Conservation (phyloP, 2,888 invertebrate species). For the Thereva unica region DNA sequence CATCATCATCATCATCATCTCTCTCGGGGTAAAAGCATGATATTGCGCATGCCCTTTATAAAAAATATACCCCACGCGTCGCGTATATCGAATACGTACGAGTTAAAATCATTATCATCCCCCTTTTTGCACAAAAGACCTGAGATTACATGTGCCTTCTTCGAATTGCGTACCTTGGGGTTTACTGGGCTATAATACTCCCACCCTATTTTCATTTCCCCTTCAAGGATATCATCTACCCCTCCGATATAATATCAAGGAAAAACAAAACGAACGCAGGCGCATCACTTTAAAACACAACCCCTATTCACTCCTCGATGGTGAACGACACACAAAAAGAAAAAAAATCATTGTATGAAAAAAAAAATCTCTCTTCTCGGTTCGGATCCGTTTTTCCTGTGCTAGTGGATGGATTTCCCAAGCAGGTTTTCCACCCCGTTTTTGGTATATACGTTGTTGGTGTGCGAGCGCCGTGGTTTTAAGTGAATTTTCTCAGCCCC, state of each 20-base stretch:
- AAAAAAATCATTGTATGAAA: too few species aligned
- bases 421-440: constrained; percentile 20
- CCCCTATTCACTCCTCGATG: constrained; percentile 1
- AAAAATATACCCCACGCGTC: constrained; percentile 1
- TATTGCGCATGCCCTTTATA: constrained; percentile 16
- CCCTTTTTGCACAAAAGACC: constrained; percentile 11
- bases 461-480: constrained; percentile 29
- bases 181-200: constrained; percentile 11
- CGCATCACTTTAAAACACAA: not conserved
- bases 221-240: constrained; percentile 1
- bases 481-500: constrained; percentile 40
- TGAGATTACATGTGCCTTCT: constrained; percentile 23
- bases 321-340: too few species aligned
- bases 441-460: constrained; percentile 11
- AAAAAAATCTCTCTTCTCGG: too few species aligned
- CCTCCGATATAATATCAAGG: constrained; percentile 3
- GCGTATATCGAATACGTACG: constrained; percentile 19
- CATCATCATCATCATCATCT: not conserved
- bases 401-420: constrained; percentile 21
- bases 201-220: constrained; percentile 21
- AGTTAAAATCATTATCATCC: constrained; percentile 30
- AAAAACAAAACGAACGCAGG: constrained; percentile 17
- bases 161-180: constrained; percentile 14
- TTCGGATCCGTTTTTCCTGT: not conserved
- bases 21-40: constrained; percentile 3